Evolutionary conservation across 2,113 vertebrate genomes (phyloP).

Genomic region (Leptobrachium leishanense): DNA sequence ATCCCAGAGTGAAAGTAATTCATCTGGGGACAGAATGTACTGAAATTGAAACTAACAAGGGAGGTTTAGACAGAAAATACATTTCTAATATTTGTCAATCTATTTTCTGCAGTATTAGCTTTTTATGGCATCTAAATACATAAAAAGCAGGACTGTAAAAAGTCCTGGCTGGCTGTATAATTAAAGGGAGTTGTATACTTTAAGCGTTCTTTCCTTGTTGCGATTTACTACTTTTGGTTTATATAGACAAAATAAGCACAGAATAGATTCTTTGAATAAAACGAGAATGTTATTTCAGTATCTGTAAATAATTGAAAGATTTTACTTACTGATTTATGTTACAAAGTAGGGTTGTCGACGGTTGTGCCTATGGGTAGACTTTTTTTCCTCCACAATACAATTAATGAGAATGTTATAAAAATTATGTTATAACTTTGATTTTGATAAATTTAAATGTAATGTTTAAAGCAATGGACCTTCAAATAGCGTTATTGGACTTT

Average conservation of each 20-base stretch:
- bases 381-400: neutral
- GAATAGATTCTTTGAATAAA: slow-evolving; percentile 10
- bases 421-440: neutral
- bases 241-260: neutral
- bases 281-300: neutral
- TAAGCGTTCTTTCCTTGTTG: slow-evolving; percentile 6
- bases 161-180: neutral
- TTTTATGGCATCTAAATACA: slow-evolving; percentile 27
- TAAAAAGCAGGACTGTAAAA: slow-evolving; percentile 18
- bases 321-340: neutral
- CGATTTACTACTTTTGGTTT: slow-evolving; percentile 18
- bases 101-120: slow-evolving; percentile 5
- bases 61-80: slow-evolving; percentile 31
- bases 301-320: neutral
- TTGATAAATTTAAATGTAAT: neutral
- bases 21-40: slow-evolving; percentile 38
- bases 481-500: neutral
- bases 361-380: neutral
- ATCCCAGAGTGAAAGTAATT: slow-evolving; percentile 49
- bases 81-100: slow-evolving; percentile 44
- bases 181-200: slow-evolving; percentile 31
- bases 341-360: neutral
- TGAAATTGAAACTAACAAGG: slow-evolving; percentile 48
- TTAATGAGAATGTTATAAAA: neutral
- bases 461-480: neutral